phyloP scores from a whole-genome alignment of 1,140 invertebrate species.

The Colletes gigas region DNA sequence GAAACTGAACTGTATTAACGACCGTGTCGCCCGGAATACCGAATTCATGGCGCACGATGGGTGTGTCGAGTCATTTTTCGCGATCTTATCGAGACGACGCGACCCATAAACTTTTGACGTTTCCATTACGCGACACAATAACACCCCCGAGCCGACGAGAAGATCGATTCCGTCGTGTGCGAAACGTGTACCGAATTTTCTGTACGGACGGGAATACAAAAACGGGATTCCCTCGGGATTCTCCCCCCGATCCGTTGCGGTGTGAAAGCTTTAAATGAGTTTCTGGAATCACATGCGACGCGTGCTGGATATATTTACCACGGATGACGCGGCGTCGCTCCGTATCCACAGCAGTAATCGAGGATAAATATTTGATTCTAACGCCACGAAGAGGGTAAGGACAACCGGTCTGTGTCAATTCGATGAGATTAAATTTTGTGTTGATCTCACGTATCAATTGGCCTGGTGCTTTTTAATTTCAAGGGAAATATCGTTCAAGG shows the following conservation, averaged over 20 bases:
- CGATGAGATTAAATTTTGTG: not conserved
- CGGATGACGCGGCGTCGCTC: not conserved
- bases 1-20: not conserved
- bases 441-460: too few species aligned
- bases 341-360: not conserved
- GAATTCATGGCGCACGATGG: not conserved
- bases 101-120: conserved; percentile 17
- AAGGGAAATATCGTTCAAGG: too few species aligned
- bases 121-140: not conserved
- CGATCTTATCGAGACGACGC: not conserved
- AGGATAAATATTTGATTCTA: conserved; percentile 53
- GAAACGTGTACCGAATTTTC: conserved; percentile 16
- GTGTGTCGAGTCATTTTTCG: not conserved
- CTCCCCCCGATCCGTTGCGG: conserved; percentile 31
- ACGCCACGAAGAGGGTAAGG: not conserved
- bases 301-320: conserved; percentile 40
- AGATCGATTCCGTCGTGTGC: not conserved
- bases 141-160: not conserved
- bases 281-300: conserved; percentile 46
- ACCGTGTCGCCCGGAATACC: not conserved
- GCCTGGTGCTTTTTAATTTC: too few species aligned
- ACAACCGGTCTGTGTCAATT: not conserved
- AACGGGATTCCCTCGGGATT: conserved; percentile 40
- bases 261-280: conserved; percentile 47
- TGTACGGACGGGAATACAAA: conserved; percentile 11